Conservation (phyloP, 2,888 invertebrate genomes). For the Coelopa pilipes region DNA sequence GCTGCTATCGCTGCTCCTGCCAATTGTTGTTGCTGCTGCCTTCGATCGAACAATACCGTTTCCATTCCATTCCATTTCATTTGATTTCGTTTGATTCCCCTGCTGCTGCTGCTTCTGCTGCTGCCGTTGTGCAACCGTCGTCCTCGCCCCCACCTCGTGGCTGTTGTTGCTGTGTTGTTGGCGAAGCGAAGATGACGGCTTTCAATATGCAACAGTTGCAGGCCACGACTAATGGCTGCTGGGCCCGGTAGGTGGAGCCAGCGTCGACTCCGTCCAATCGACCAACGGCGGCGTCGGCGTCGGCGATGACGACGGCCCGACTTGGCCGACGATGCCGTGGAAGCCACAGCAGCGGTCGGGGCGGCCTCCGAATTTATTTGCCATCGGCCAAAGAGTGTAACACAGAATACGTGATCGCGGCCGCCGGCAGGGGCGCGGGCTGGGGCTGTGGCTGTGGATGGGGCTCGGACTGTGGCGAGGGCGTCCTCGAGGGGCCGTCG, state of each 20-base stretch:
- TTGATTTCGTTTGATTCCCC: slow-evolving; percentile 39
- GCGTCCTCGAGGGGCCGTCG: too few relatives aligned
- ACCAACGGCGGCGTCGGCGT: slow-evolving; percentile 12
- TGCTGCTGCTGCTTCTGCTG: slow-evolving; percentile 4
- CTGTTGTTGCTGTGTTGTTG: slow-evolving; percentile 17
- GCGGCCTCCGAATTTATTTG: slow-evolving; percentile 33
- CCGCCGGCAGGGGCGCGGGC: background rate
- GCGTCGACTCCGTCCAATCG: background rate
- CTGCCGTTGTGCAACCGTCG: slow-evolving; percentile 14
- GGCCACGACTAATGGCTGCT: slow-evolving; percentile 11
- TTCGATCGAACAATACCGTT: slow-evolving; percentile 39
- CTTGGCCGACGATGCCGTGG: too few relatives aligned
- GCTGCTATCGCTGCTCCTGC: slow-evolving; percentile 5
- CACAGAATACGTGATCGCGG: slow-evolving; percentile 65
- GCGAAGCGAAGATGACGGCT: slow-evolving; percentile 20
- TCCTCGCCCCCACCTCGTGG: background rate
- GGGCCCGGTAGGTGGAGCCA: slow-evolving; percentile 30
- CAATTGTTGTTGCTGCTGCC: slow-evolving; percentile 13
- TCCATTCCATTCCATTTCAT: slow-evolving; percentile 40
- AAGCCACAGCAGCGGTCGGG: background rate
- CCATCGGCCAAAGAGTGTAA: slow-evolving; percentile 63
- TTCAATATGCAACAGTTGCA: slow-evolving; percentile 38
- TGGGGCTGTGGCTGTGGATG: too few relatives aligned
- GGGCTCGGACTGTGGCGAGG: background rate
- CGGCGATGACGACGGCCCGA: too few relatives aligned